These are phyloP conservation scores for Corynorhinus townsendii DNA, from an alignment of 2,113 vertebrate species.

Conservation along the genomic window DNA sequence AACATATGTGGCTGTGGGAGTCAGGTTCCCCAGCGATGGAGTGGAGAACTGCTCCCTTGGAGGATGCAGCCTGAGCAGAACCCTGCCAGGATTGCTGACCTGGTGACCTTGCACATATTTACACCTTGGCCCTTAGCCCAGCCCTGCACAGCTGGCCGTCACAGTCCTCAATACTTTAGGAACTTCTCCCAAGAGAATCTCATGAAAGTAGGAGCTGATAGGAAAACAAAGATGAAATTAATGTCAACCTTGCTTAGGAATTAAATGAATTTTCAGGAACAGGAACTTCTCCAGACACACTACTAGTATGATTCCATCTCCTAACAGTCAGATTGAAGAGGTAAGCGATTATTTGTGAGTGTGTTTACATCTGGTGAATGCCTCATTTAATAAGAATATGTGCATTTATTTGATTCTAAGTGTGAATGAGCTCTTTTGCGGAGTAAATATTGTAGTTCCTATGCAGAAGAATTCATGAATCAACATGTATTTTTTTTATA, in stretches of 20 bases:
- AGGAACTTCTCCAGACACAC: conserved; percentile 62
- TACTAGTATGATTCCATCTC: conserved; percentile 45
- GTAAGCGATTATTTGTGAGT: conserved; percentile 40
- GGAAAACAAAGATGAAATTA: conserved; percentile 77
- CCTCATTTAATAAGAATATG: conserved; percentile 59
- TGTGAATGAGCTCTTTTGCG: conserved; percentile 31
- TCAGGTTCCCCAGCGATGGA: conserved; percentile 75
- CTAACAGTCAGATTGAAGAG: conserved; percentile 60
- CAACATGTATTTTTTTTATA: not conserved
- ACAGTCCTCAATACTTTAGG: conserved; percentile 64
- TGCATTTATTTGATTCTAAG: conserved; percentile 37
- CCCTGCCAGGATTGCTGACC: conserved; percentile 73
- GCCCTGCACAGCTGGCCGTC: conserved; percentile 78
- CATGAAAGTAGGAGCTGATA: conserved; percentile 72
- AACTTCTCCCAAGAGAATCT: conserved; percentile 72
- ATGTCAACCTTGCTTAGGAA: conserved; percentile 70
- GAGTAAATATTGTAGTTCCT: conserved; percentile 45
- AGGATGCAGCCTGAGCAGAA: conserved; percentile 71
- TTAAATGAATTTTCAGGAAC: conserved; percentile 74
- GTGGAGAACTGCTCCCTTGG: conserved; percentile 70
- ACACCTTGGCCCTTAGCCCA: conserved; percentile 73
- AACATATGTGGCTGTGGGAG: conserved; percentile 47
- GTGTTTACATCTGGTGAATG: conserved; percentile 64
- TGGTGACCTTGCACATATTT: conserved; percentile 70
- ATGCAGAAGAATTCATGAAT: conserved; percentile 53